These are phyloP conservation scores for Tapera naevia DNA, from an alignment of 2,797 vertebrate genomes.

Conservation along the genomic window DNA sequence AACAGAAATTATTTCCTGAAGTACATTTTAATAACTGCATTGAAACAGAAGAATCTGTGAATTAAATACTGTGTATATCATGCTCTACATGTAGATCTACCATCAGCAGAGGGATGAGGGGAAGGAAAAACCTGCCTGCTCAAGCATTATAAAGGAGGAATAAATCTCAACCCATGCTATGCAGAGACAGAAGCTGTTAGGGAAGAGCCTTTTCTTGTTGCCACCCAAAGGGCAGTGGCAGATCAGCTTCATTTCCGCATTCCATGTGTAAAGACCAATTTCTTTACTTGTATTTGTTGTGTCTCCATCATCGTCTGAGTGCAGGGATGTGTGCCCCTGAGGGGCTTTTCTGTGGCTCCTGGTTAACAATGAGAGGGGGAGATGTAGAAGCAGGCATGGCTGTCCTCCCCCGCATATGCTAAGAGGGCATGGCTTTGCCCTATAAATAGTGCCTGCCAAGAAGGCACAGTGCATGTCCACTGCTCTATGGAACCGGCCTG, in stretches of 20 bases:
- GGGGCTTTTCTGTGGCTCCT: no score
- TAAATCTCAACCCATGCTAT: not conserved
- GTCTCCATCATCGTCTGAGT: no score
- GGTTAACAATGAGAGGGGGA: no score
- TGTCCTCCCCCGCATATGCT: no score
- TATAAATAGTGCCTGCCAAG: no score
- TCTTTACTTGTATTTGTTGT: no score
- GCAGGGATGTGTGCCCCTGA: no score
- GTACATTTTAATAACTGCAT: not conserved
- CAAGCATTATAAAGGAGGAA: not conserved
- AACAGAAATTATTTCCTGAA: not conserved
- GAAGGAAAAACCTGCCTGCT: not conserved
- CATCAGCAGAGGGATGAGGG: not conserved
- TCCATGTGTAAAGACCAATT: not conserved
- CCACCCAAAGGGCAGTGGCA: not conserved
- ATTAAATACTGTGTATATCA: not conserved
- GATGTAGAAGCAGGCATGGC: no score
- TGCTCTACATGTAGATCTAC: no score
- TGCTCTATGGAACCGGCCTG: no score
- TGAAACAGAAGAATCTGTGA: constrained; percentile 5
- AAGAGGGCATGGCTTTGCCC: no score
- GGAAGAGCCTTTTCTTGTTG: not conserved
- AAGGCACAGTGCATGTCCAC: no score
- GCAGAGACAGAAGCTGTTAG: not conserved
- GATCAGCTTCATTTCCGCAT: not conserved